phyloP scores from a whole-genome alignment of 2,888 invertebrate species.

The Stegophylla sp. region DNA sequence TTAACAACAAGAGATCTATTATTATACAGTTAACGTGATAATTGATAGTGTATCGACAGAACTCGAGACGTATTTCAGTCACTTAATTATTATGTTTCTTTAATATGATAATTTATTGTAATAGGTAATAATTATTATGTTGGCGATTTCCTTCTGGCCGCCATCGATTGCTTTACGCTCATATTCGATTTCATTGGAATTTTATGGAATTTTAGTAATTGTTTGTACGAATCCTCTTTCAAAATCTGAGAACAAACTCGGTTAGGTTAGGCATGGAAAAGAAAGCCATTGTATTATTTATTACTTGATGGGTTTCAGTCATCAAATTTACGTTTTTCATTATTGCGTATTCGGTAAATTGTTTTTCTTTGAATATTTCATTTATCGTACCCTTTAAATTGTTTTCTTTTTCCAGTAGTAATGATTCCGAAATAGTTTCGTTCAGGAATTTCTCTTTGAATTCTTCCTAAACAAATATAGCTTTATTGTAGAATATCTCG shows the following conservation, averaged over 20 bases:
- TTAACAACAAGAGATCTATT: too few species aligned
- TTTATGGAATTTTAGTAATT: background rate
- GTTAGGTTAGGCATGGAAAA: background rate
- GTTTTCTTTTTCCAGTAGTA: background rate
- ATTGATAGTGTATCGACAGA: too few species aligned
- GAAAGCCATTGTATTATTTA: background rate
- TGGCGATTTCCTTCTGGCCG: background rate
- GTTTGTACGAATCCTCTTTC: background rate
- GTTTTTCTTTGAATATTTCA: background rate
- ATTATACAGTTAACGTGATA: too few species aligned
- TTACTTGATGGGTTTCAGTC: background rate
- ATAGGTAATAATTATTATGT: too few species aligned
- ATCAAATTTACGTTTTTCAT: background rate
- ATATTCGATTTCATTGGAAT: constrained; percentile 1
- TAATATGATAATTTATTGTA: too few species aligned
- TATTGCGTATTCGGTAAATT: background rate
- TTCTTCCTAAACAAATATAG: background rate
- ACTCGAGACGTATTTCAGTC: too few species aligned
- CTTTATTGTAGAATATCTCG: background rate
- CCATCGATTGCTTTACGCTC: background rate
- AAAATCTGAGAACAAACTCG: constrained; percentile 8
- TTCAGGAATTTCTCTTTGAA: background rate
- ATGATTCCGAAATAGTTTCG: background rate
- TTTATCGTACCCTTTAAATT: background rate
- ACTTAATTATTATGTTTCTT: too few species aligned